Evolutionary conservation across 2,113 vertebrate genomes (phyloP).

Genomic region (Ictalurus furcatus): DNA sequence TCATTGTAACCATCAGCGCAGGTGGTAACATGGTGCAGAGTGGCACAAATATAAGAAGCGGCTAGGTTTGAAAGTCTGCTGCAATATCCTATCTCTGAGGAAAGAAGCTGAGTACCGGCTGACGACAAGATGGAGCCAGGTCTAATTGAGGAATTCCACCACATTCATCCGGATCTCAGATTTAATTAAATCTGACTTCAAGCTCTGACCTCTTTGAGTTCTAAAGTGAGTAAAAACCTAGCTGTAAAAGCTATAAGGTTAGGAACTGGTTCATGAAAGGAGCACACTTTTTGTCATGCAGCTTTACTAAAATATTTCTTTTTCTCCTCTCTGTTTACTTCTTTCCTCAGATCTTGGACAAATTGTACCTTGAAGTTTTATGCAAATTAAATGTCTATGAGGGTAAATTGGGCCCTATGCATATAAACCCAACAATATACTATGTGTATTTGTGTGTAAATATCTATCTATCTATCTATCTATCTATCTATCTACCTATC

Average conservation of each 20-base stretch:
- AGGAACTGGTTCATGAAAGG: neutral
- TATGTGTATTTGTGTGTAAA: neutral
- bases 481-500: no score
- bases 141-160: neutral
- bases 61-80: neutral
- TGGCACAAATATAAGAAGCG: neutral
- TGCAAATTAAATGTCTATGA: neutral
- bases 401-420: neutral
- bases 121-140: neutral
- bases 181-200: neutral
- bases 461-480: neutral
- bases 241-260: neutral
- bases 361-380: neutral
- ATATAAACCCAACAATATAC: neutral
- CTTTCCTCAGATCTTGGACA: neutral
- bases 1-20: neutral
- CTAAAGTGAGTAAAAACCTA: neutral
- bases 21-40: neutral
- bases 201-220: neutral
- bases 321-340: neutral
- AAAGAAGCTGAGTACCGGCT: neutral
- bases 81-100: neutral
- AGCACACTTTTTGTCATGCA: neutral
- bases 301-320: neutral
- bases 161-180: neutral